A percentile compares a stretch with the other conserved stretches of the same genome.
phyloP scores from a whole-genome alignment of 2,888 invertebrate species.

The Chrysolina oricalcia region DNA sequence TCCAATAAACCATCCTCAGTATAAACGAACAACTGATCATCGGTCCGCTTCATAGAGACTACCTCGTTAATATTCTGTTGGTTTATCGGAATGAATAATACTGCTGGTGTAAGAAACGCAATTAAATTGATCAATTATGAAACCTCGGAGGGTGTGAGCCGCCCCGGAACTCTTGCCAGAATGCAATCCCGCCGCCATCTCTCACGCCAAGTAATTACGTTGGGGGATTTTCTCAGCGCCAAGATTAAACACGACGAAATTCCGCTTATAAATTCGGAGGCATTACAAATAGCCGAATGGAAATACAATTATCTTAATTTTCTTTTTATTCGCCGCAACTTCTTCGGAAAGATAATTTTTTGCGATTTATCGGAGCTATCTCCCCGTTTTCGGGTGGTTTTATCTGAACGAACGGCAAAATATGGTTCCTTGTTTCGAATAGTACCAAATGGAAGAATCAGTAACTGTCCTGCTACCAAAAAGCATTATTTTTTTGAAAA shows the following conservation, averaged over 20 bases:
- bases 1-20: neutral
- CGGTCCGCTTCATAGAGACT: neutral
- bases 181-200: slow-evolving; percentile 66
- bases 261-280: slow-evolving; percentile 69
- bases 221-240: slow-evolving; percentile 69
- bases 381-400: slow-evolving; percentile 23
- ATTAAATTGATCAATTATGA: slow-evolving; percentile 64
- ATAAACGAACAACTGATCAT: neutral
- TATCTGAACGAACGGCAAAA: neutral
- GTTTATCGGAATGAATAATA: slow-evolving; percentile 56
- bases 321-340: slow-evolving; percentile 64
- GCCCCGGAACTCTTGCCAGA: slow-evolving; percentile 60
- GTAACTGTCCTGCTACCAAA: no score
- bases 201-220: slow-evolving; percentile 70
- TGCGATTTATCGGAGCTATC: slow-evolving; percentile 55
- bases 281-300: slow-evolving; percentile 70
- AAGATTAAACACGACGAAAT: slow-evolving; percentile 70
- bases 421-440: neutral
- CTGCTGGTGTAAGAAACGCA: slow-evolving; percentile 60
- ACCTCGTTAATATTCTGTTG: slow-evolving; percentile 50
- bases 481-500: no score
- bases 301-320: slow-evolving; percentile 71
- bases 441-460: no score
- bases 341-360: slow-evolving; percentile 65
- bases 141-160: slow-evolving; percentile 53